Evolutionary conservation across 2,113 vertebrate species (phyloP).

Genomic region (Cyprinodon variegatus): DNA sequence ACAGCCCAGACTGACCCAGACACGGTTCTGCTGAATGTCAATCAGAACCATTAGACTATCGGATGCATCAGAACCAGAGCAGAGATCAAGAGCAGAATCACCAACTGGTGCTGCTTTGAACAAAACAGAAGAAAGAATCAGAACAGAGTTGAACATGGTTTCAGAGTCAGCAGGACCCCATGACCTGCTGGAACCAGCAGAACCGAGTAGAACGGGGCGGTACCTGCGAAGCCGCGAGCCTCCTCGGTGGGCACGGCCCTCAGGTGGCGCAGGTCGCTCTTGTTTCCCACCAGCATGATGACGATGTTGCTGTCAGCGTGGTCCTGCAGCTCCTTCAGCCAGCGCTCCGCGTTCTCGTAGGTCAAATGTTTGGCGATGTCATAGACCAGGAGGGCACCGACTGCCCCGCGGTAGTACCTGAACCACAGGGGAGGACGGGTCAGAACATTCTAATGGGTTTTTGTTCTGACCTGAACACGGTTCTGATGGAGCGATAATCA

Average conservation of each 20-base stretch:
- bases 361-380: slow-evolving; percentile 91
- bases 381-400: slow-evolving; percentile 86
- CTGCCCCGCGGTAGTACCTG: slow-evolving; percentile 87
- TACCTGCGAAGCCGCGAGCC: slow-evolving; percentile 85
- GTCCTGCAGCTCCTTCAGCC: slow-evolving; percentile 90
- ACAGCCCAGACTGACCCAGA: neutral
- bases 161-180: no score
- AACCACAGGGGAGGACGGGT: neutral
- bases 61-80: neutral
- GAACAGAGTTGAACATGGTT: no score
- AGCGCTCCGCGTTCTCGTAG: slow-evolving; percentile 86
- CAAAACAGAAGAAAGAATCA: no score
- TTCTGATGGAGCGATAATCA: no score
- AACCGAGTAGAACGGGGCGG: neutral
- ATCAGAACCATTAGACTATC: neutral
- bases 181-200: no score
- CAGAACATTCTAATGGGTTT: no score
- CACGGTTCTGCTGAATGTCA: neutral
- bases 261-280: slow-evolving; percentile 84
- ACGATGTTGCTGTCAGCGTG: slow-evolving; percentile 88
- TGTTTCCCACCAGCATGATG: slow-evolving; percentile 91
- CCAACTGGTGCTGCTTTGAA: neutral
- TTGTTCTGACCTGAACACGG: no score
- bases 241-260: slow-evolving; percentile 86
- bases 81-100: no score